Conservation (phyloP, 2,797 vertebrate genomes). For the Lemur catta region DNA sequence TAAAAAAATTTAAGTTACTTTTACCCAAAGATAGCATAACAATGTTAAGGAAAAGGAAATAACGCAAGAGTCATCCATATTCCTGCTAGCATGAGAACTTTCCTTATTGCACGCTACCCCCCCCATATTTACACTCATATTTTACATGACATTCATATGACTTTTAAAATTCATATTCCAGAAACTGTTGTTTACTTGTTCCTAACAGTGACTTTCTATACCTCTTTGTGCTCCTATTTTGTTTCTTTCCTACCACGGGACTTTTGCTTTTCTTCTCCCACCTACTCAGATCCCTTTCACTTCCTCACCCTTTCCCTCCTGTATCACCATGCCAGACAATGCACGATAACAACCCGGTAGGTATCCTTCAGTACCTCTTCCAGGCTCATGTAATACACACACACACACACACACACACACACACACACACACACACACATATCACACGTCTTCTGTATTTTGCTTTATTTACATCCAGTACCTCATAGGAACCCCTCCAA, state of each 20-base stretch:
- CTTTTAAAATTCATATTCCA: not conserved
- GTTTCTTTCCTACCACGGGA: not conserved
- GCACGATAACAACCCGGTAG: not conserved
- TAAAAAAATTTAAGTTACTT: not conserved
- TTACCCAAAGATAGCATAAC: not conserved
- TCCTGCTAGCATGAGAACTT: not conserved
- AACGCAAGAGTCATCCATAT: not conserved
- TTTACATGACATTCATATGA: slow-evolving; percentile 1
- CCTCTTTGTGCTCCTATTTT: not conserved
- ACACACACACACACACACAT: not conserved
- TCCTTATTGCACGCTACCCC: not conserved
- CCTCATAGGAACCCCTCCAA: not conserved
- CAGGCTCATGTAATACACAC: not conserved
- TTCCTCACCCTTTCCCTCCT: not conserved
- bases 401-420: too few relatives aligned
- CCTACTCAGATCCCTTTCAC: not conserved
- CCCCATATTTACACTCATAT: not conserved
- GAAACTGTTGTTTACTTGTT: not conserved
- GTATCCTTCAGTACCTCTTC: not conserved
- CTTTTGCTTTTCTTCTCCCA: not conserved
- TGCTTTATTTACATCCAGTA: not conserved
- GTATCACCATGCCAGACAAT: not conserved
- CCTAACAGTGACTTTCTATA: not conserved
- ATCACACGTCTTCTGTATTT: not conserved
- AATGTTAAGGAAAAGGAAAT: not conserved